Base-by-base conservation (phyloP, 2,797 vertebrate species). In the Centroberyx gerrardi region DNA sequence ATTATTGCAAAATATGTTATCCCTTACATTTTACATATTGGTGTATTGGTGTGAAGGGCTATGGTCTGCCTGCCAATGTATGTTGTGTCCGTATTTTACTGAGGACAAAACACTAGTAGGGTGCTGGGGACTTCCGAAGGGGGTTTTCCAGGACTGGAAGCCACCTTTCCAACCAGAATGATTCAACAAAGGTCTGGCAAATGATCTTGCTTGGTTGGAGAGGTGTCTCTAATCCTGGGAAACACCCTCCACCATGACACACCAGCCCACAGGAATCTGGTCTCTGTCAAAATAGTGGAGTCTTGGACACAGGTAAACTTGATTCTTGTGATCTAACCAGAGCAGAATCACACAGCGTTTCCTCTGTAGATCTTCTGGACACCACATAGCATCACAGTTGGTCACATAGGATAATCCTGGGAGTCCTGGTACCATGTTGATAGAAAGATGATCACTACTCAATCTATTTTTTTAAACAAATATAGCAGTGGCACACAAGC, bases 1-100 rank as follows among this genome's bases (percentile, higher is more conserved):
- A 27, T 70, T 58, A 70, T 71, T 79, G 78, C 67, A 74, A 46
- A 66, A 42, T 63, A 81, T 66, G 14, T 73, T 66, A 40, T 61
- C 62, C 28, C 40, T 5, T 46, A 27, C 53, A 3, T 48, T 64
- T 81, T 64, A 66, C 64, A 7, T 55, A 75, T 69, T 12, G 54
- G 31, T 63, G 14, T 63, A 54, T 38, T 28, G 51, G 52, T 40
- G 64, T 40, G 55, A 81, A 78, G 42, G 52, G 66, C 22, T 12
- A 9, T 5, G n/a, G 31, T 62, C 56, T 38, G 36, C 3, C 36
- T 38, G 36, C n/a, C n/a, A n/a, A n/a, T n/a, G n/a, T n/a, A n/a
- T n/a, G n/a, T 38, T 38, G 8, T 38, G 6, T 38, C 36, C 8
- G 8, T 38, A 38, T 7, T 38, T 38, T 38, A 38, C 2, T 38